These are phyloP conservation scores for Thaumatotibia leucotreta DNA, from an alignment of 1,140 invertebrate genomes.

Conservation along the genomic window DNA sequence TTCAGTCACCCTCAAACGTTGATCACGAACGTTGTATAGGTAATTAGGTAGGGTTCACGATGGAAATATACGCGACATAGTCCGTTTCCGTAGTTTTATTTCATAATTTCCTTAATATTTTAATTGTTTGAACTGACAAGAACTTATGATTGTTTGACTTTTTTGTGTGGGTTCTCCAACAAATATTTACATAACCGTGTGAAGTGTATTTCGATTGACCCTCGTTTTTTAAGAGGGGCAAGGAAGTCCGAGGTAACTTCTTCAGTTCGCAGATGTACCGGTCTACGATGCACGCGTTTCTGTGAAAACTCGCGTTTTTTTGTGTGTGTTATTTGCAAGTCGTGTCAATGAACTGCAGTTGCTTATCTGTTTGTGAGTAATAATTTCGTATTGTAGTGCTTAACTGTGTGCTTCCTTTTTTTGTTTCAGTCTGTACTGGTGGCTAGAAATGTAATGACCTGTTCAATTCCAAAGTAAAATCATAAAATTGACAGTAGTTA, in stretches of 20 bases:
- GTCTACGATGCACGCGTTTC: not conserved
- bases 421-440: too few species aligned
- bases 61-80: too few species aligned
- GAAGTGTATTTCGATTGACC: not conserved
- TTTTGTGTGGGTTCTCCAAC: not conserved
- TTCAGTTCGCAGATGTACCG: constrained; percentile 3
- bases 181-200: not conserved
- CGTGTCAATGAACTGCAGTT: constrained; percentile 11
- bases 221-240: not conserved
- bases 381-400: not conserved
- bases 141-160: not conserved
- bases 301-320: not conserved
- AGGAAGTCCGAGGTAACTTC: constrained; percentile 2
- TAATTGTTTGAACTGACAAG: not conserved
- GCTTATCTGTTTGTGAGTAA: constrained; percentile 1
- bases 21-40: too few species aligned
- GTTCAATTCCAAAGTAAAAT: too few species aligned
- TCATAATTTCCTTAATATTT: not conserved
- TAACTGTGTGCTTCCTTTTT: too few species aligned
- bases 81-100: too few species aligned
- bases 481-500: too few species aligned
- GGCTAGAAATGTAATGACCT: too few species aligned
- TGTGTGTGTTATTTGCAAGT: not conserved
- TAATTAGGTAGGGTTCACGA: too few species aligned
- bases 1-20: too few species aligned